Conservation (phyloP, 2,797 vertebrate genomes). For the Coilia nasus region DNA sequence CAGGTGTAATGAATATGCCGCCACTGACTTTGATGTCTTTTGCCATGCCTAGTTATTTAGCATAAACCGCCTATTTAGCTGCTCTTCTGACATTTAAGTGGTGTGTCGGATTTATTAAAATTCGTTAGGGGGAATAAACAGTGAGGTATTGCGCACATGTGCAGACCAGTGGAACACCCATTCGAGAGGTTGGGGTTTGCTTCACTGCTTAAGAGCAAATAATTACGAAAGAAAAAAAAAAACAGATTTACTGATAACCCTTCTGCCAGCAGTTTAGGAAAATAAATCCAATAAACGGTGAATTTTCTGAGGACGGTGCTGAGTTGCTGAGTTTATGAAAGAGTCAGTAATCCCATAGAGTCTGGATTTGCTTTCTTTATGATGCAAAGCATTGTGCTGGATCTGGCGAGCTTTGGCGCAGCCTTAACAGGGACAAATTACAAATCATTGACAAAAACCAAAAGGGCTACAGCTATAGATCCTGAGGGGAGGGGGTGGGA, state of each 20-base stretch:
- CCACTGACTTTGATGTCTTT: conserved; percentile 14
- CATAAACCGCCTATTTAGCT: conserved; percentile 5
- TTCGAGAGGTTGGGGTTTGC: conserved; percentile 40
- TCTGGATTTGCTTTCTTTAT: conserved; percentile 73
- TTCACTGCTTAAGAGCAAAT: neutral
- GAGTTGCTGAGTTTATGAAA: conserved; percentile 66
- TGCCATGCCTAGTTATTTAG: neutral
- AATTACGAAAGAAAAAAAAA: conserved; percentile 25
- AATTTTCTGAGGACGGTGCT: conserved; percentile 63
- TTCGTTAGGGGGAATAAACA: neutral
- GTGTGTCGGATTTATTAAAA: neutral
- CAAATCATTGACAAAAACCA: conserved; percentile 71
- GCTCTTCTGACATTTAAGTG: neutral
- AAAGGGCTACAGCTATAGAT: conserved; percentile 66
- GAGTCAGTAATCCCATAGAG: conserved; percentile 75
- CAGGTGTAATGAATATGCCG: neutral
- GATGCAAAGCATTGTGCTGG: conserved; percentile 66
- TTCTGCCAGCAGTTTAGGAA: conserved; percentile 62
- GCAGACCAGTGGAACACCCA: conserved; percentile 31
- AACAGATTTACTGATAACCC: conserved; percentile 60
- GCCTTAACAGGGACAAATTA: conserved; percentile 68
- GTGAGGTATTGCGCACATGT: neutral
- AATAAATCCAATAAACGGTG: conserved; percentile 72
- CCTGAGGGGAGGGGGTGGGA: conserved; percentile 63
- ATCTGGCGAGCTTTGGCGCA: conserved; percentile 68